A percentile compares a stretch with the other conserved stretches of the same genome.
These are phyloP conservation scores for Halictus quadricinctus DNA, from an alignment of 2,888 invertebrate genomes.

Conservation along the genomic window DNA sequence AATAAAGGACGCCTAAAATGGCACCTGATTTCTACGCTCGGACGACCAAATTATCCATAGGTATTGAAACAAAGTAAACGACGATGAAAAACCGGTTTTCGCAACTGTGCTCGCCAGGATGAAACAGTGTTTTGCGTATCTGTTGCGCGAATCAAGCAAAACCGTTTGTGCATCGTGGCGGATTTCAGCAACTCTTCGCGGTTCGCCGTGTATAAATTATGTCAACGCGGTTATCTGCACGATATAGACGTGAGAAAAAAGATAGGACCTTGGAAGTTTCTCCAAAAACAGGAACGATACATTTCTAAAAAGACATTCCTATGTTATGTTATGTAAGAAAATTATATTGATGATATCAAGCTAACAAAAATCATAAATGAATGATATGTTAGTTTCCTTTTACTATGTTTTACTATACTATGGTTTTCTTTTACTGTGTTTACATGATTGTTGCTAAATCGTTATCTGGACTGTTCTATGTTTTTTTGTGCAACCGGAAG, in stretches of 20 bases:
- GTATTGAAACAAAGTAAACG: not conserved
- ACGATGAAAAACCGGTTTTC: constrained; percentile 33
- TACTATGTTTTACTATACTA: not conserved
- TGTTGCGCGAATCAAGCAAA: constrained; percentile 40
- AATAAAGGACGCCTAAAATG: not conserved
- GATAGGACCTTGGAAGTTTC: not conserved
- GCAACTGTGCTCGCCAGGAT: constrained; percentile 30
- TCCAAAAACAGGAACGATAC: not conserved
- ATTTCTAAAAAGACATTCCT: not conserved
- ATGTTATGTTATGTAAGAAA: no score
- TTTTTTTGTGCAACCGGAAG: not conserved
- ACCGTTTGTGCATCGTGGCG: constrained; percentile 29
- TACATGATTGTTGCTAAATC: not conserved
- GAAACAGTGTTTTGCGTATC: constrained; percentile 24
- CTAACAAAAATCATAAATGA: no score
- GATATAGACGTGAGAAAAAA: not conserved
- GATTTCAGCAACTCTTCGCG: constrained; percentile 30
- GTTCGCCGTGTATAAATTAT: constrained; percentile 23
- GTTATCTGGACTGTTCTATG: not conserved
- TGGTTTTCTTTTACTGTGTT: not conserved
- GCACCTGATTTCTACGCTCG: not conserved
- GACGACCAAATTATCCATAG: not conserved
- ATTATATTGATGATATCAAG: no score
- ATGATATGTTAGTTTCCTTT: not conserved
- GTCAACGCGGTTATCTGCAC: not conserved